Percentiles rank a stretch among this genome's conserved stretches.
Conservation (phyloP, 2,113 vertebrate species). For the Gavialis gangeticus region DNA sequence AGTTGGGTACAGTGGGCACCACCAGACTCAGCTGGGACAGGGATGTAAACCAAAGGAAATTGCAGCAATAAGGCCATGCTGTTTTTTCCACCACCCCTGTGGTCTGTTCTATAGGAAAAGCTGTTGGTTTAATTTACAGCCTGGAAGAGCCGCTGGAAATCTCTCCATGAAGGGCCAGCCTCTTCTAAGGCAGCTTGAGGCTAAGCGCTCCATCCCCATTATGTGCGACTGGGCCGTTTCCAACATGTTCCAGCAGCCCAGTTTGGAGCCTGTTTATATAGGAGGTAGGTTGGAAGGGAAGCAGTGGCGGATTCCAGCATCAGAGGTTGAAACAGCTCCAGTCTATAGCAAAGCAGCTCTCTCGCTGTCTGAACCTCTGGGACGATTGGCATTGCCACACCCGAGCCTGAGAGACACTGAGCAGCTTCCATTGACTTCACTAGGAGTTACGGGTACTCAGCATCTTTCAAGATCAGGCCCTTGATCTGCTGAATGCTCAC, state of each 20-base stretch:
- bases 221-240: background rate
- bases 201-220: slow-evolving; percentile 24
- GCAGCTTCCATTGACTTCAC: too few relatives aligned
- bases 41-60: slow-evolving; percentile 64
- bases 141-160: slow-evolving; percentile 67
- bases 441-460: too few relatives aligned
- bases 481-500: too few relatives aligned
- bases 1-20: slow-evolving; percentile 65
- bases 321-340: background rate
- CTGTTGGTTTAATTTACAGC: slow-evolving; percentile 71
- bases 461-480: too few relatives aligned
- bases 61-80: slow-evolving; percentile 66
- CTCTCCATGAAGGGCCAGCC: background rate
- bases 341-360: background rate
- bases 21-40: slow-evolving; percentile 19
- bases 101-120: slow-evolving; percentile 54
- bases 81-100: slow-evolving; percentile 53
- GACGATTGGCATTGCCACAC: background rate
- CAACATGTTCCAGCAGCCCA: background rate
- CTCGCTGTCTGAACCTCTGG: background rate
- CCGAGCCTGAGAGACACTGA: background rate
- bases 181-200: slow-evolving; percentile 26
- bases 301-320: background rate
- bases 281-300: background rate
- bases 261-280: slow-evolving; percentile 5